These are phyloP conservation scores for Drosophila putrida DNA, from an alignment of 2,888 invertebrate species.

Conservation along the genomic window DNA sequence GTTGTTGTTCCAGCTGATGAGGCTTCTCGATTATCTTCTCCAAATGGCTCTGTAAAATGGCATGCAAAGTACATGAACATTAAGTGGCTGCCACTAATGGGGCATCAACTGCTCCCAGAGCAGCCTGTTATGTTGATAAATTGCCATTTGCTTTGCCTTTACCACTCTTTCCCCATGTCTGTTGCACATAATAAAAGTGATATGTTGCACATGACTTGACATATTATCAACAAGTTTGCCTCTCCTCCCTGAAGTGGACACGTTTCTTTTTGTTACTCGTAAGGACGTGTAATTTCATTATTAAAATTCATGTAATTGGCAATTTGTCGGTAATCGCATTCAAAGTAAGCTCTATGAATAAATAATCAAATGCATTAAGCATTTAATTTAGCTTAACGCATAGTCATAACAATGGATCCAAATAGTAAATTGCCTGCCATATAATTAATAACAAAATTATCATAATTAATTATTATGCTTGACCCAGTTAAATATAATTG, in stretches of 20 bases:
- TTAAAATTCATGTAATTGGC: conserved; percentile 45
- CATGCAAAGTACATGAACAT: conserved; percentile 56
- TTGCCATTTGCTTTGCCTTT: conserved; percentile 24
- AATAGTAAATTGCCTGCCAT: conserved; percentile 14
- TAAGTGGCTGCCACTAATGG: conserved; percentile 74
- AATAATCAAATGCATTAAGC: conserved; percentile 45
- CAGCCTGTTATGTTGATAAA: conserved; percentile 48
- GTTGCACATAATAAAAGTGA: conserved; percentile 60
- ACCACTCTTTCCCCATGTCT: conserved; percentile 1
- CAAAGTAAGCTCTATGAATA: conserved; percentile 24
- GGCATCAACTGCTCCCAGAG: conserved; percentile 36
- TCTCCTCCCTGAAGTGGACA: neutral
- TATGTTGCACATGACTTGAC: conserved; percentile 72
- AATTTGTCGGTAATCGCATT: conserved; percentile 43
- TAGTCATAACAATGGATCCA: neutral
- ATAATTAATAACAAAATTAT: conserved; percentile 38
- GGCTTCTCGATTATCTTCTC: conserved; percentile 95
- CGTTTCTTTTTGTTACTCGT: neutral
- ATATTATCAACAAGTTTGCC: conserved; percentile 41
- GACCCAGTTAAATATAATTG: conserved; percentile 39
- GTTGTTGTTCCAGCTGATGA: conserved; percentile 86
- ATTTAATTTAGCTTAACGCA: conserved; percentile 33
- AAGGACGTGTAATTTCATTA: conserved; percentile 9
- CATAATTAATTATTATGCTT: conserved; percentile 34
- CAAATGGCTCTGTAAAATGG: conserved; percentile 90